Percentiles rank a stretch among this genome's conserved stretches.
phyloP scores from a whole-genome alignment of 2,113 vertebrate species.

The Hippocampus barbouri region DNA sequence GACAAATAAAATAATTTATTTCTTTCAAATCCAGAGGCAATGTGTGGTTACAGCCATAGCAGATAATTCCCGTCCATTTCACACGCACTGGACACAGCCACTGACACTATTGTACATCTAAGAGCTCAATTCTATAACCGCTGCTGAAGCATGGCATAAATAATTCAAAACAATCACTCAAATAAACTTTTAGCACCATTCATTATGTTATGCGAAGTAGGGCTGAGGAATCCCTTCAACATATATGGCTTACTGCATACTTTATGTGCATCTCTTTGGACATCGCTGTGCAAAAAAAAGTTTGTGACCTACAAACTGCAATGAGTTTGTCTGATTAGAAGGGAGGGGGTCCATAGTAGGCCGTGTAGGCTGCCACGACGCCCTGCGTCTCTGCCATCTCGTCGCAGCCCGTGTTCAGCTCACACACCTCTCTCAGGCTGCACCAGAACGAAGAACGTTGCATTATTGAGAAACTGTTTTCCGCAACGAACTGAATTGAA shows the following conservation, averaged over 20 bases:
- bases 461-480: background rate
- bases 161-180: constrained; percentile 47
- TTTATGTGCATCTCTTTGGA: constrained; percentile 50
- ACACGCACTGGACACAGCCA: constrained; percentile 46
- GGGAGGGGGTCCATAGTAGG: constrained; percentile 75
- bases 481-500: too few species aligned
- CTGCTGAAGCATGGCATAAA: constrained; percentile 35
- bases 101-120: constrained; percentile 36
- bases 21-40: constrained; percentile 53
- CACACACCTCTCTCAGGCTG: constrained; percentile 79
- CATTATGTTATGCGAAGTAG: constrained; percentile 20
- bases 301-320: constrained; percentile 25
- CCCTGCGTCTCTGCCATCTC: constrained; percentile 76
- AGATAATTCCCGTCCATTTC: constrained; percentile 43
- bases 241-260: constrained; percentile 25
- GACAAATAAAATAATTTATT: constrained; percentile 67
- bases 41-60: constrained; percentile 53
- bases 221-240: constrained; percentile 45
- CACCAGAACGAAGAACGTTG: background rate
- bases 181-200: constrained; percentile 59
- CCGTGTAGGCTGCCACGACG: constrained; percentile 75
- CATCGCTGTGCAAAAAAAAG: constrained; percentile 35
- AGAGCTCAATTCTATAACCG: constrained; percentile 20
- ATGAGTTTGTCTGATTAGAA: constrained; percentile 55
- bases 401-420: constrained; percentile 74